These are phyloP conservation scores for Daphoenositta chrysoptera DNA, from an alignment of 2,113 vertebrate species.

Conservation along the genomic window DNA sequence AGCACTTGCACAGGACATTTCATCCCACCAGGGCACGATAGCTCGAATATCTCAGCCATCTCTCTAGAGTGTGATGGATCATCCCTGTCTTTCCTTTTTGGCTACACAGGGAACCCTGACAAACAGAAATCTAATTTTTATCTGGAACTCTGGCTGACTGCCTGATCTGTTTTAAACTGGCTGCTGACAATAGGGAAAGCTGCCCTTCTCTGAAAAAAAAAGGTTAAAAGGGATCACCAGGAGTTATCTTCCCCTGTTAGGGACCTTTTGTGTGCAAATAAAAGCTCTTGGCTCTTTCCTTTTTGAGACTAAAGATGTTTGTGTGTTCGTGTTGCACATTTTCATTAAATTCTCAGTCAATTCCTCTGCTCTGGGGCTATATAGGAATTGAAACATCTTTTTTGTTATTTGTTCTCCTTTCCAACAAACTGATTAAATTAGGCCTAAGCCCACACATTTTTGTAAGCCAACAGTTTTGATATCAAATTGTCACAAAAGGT, in stretches of 20 bases:
- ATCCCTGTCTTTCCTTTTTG: not conserved
- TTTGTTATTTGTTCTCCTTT: not conserved
- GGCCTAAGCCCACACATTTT: not conserved
- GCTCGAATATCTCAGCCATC: not conserved
- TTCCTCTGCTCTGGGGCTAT: not conserved
- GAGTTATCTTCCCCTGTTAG: not conserved
- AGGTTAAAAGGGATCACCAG: not conserved
- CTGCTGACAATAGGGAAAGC: not conserved
- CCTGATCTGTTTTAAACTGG: not conserved
- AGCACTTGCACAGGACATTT: not conserved
- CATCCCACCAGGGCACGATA: not conserved
- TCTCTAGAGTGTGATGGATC: not conserved
- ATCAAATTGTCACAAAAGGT: not conserved
- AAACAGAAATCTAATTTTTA: not conserved
- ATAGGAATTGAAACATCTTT: not conserved
- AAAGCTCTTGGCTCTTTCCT: not conserved
- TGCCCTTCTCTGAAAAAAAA: not conserved
- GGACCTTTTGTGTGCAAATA: not conserved
- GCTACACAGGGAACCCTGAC: not conserved
- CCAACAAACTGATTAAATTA: not conserved
- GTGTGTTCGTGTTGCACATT: not conserved
- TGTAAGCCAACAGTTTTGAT: not conserved
- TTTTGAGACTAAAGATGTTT: not conserved
- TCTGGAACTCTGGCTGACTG: not conserved
- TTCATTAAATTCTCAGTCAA: not conserved